A percentile compares a stretch with the other conserved stretches of the same genome.
These are phyloP conservation scores for Todus mexicanus DNA, from an alignment of 2,797 vertebrate species.

Conservation along the genomic window DNA sequence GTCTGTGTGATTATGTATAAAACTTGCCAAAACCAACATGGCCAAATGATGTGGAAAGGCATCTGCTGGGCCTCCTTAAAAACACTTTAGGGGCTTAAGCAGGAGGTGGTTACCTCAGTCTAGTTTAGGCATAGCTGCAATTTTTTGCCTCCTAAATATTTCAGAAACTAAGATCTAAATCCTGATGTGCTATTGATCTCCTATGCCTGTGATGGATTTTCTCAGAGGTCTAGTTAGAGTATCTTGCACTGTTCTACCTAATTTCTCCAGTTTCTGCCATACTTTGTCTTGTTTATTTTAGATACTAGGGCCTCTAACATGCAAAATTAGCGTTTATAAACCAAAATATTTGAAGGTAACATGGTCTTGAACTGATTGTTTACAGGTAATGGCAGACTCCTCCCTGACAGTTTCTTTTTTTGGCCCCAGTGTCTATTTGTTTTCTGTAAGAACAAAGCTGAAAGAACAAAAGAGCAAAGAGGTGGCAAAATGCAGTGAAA, in stretches of 20 bases:
- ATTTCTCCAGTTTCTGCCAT: neutral
- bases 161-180: neutral
- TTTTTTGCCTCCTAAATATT: neutral
- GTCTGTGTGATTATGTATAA: neutral
- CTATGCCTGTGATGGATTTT: neutral
- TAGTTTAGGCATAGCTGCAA: neutral
- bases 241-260: neutral
- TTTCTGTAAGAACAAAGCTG: neutral
- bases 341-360: neutral
- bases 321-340: neutral
- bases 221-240: neutral
- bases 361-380: neutral
- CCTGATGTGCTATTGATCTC: neutral
- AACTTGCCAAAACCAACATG: neutral
- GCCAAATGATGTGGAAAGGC: neutral
- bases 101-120: neutral
- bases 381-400: neutral
- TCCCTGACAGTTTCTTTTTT: neutral
- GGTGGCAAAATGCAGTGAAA: neutral
- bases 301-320: neutral
- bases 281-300: neutral
- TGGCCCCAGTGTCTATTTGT: neutral
- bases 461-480: neutral
- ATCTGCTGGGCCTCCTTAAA: neutral
- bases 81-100: neutral